phyloP scores from a whole-genome alignment of 2,888 invertebrate species.

The Arctia plantaginis region DNA sequence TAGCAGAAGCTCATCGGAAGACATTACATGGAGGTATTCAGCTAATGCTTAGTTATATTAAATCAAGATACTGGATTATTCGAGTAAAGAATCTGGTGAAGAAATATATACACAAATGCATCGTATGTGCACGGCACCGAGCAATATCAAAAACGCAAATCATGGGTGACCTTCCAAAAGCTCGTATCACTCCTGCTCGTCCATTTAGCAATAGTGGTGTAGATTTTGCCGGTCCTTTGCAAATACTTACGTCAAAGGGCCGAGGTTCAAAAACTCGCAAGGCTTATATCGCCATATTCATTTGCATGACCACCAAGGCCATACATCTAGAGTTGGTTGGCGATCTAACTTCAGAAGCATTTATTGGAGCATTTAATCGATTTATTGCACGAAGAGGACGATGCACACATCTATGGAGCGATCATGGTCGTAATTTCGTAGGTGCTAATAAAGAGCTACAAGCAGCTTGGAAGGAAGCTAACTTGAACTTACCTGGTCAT shows the following conservation, averaged over 20 bases:
- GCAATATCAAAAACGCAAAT: no score
- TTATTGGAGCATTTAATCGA: background rate
- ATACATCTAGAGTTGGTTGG: background rate
- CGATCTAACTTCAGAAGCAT: background rate
- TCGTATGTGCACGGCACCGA: no score
- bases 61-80: background rate
- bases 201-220: background rate
- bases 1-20: background rate
- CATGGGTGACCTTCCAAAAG: background rate
- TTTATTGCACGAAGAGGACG: no score
- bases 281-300: background rate
- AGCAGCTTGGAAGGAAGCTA: background rate
- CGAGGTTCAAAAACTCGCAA: background rate
- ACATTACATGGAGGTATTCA: background rate
- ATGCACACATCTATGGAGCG: no score
- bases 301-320: no score
- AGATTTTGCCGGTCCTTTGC: no score
- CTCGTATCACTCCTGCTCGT: background rate
- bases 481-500: background rate
- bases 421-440: no score
- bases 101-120: no score
- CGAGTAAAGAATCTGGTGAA: background rate
- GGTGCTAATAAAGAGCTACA: no score
- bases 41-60: background rate
- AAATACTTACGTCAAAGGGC: background rate